Conservation (phyloP, 2,113 vertebrate species). For the Terrapene triunguis region DNA sequence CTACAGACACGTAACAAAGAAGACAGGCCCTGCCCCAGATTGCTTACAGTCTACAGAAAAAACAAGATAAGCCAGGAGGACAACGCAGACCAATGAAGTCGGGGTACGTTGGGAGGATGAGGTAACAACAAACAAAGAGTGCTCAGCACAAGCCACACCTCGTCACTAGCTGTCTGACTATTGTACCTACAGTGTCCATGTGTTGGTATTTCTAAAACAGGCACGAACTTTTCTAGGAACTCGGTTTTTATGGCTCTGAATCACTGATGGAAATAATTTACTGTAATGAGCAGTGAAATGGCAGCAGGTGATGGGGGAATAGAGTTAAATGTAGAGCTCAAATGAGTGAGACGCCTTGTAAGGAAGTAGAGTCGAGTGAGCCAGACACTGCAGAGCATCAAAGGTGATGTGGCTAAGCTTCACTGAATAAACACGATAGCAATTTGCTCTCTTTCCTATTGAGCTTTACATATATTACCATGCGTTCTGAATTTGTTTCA, state of each 20-base stretch:
- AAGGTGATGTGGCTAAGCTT: constrained; percentile 8
- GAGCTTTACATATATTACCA: constrained; percentile 45
- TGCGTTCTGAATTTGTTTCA: background rate
- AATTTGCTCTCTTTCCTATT: constrained; percentile 44
- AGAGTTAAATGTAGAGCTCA: constrained; percentile 15
- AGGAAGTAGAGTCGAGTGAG: background rate
- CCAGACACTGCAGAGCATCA: background rate
- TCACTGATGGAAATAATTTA: constrained; percentile 28
- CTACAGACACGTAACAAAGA: background rate
- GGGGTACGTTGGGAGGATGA: background rate
- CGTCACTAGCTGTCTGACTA: background rate
- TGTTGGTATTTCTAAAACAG: background rate
- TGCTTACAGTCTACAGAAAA: background rate
- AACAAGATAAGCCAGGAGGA: background rate
- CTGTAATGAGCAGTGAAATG: constrained; percentile 11
- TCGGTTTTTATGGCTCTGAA: background rate
- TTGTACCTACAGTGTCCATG: background rate
- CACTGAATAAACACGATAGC: constrained; percentile 49
- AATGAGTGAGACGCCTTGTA: background rate
- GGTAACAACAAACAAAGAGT: background rate
- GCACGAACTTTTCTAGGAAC: background rate
- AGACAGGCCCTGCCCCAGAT: background rate
- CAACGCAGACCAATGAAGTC: background rate
- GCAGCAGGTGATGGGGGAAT: background rate
- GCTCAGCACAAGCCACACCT: background rate